phyloP scores from a whole-genome alignment of 2,797 vertebrate species.

The Triplophysa yarkandensis region DNA sequence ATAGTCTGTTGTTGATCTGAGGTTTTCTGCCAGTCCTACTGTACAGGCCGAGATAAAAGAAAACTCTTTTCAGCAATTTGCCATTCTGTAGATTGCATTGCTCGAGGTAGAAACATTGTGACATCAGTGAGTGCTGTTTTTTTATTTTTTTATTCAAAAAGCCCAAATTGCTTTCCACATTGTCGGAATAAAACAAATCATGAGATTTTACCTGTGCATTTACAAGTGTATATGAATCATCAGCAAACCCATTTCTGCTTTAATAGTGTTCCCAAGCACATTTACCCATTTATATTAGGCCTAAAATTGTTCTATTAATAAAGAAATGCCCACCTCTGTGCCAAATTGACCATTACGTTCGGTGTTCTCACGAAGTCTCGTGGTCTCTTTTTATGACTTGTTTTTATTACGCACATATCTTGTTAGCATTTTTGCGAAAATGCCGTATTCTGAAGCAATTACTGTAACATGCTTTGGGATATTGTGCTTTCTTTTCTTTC shows the following conservation, averaged over 20 bases:
- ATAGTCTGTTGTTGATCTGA: background rate
- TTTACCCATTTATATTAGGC: background rate
- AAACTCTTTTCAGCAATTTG: background rate
- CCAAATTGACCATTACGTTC: background rate
- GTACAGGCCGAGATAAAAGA: background rate
- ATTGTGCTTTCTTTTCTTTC: background rate
- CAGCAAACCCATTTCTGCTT: background rate
- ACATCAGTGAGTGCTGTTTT: background rate
- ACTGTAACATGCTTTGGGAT: background rate
- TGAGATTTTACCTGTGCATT: background rate
- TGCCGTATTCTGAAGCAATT: background rate
- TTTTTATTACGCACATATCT: background rate
- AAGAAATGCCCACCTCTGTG: background rate
- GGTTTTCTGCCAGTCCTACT: background rate
- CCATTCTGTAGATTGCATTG: background rate
- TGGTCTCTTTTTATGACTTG: background rate
- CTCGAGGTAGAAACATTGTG: background rate
- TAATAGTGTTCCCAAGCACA: background rate
- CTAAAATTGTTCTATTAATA: background rate
- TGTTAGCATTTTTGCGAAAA: background rate
- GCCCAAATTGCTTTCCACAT: background rate
- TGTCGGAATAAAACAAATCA: constrained; percentile 1
- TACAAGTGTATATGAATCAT: background rate
- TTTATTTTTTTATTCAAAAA: no score
- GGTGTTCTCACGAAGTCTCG: background rate